A percentile compares a stretch with the other conserved stretches of the same genome.
phyloP scores from a whole-genome alignment of 2,113 vertebrate genomes.

The Hydropotes inermis region DNA sequence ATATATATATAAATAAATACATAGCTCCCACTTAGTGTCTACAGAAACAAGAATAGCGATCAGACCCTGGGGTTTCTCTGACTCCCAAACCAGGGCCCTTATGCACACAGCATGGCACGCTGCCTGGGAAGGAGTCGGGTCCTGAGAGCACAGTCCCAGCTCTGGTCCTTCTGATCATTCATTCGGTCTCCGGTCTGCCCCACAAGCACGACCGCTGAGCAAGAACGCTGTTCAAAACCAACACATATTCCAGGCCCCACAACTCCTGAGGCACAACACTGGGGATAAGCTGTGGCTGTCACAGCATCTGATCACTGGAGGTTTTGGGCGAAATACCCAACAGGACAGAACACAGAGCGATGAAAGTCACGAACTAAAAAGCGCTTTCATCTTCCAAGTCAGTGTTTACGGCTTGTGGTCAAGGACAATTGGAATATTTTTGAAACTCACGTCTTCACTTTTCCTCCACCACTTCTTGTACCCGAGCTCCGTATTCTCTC shows the following conservation, averaged over 20 bases:
- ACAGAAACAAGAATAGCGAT: not conserved
- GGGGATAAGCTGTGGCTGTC: fast-evolving
- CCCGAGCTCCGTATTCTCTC: not conserved
- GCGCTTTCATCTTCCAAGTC: not conserved
- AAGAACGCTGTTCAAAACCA: not conserved
- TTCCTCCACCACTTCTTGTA: not conserved
- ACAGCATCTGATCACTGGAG: no score
- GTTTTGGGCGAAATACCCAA: not conserved
- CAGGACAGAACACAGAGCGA: not conserved
- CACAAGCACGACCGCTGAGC: not conserved
- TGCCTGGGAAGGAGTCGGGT: not conserved
- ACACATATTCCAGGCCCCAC: fast-evolving
- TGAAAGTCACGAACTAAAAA: not conserved
- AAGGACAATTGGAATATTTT: not conserved
- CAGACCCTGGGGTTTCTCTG: not conserved
- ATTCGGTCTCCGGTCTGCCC: not conserved
- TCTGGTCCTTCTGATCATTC: not conserved
- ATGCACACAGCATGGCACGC: fast-evolving
- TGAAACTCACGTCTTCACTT: not conserved
- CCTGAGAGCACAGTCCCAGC: not conserved
- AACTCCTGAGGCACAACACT: not conserved
- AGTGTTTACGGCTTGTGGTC: not conserved
- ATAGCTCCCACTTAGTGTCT: not conserved
- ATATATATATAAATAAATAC: not conserved
- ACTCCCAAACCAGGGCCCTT: not conserved